Conservation (phyloP, 1,140 invertebrate genomes). For the Eufriesea mexicana region DNA sequence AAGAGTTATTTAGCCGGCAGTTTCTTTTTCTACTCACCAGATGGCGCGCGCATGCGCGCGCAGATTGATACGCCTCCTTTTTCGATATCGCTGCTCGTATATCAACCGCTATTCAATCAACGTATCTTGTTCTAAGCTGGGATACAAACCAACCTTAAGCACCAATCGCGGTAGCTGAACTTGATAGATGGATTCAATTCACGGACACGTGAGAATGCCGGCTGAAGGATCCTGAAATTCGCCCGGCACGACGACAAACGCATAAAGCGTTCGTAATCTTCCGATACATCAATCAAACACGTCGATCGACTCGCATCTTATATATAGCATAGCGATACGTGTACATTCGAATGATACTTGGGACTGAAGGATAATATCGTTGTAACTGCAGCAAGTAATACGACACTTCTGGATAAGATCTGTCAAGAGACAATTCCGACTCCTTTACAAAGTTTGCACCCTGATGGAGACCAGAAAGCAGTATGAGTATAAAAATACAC, state of each 20-base stretch:
- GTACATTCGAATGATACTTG: no score
- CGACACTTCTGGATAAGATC: no score
- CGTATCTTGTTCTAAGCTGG: conserved; percentile 75
- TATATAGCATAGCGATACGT: no score
- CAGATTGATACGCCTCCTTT: conserved; percentile 58
- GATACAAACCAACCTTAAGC: conserved; percentile 73
- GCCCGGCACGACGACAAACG: conserved; percentile 51
- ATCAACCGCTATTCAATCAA: conserved; percentile 76
- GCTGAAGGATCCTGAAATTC: conserved; percentile 61
- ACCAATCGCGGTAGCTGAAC: conserved; percentile 71
- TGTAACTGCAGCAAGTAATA: no score
- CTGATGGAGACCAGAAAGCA: no score
- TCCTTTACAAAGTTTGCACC: no score
- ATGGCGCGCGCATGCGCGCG: background rate
- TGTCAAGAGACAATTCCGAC: no score
- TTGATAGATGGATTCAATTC: conserved; percentile 77
- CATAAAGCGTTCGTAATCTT: conserved; percentile 65
- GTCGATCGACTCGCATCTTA: conserved; percentile 31
- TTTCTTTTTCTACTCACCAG: conserved; percentile 31
- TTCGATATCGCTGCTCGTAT: conserved; percentile 64
- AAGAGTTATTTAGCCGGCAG: conserved; percentile 67
- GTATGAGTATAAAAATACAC: no score
- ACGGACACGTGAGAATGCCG: conserved; percentile 60
- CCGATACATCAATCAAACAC: conserved; percentile 56
- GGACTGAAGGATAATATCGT: no score